Evolutionary conservation across 1,140 invertebrate genomes (phyloP).

Genomic region (Odontomachus brunneus): DNA sequence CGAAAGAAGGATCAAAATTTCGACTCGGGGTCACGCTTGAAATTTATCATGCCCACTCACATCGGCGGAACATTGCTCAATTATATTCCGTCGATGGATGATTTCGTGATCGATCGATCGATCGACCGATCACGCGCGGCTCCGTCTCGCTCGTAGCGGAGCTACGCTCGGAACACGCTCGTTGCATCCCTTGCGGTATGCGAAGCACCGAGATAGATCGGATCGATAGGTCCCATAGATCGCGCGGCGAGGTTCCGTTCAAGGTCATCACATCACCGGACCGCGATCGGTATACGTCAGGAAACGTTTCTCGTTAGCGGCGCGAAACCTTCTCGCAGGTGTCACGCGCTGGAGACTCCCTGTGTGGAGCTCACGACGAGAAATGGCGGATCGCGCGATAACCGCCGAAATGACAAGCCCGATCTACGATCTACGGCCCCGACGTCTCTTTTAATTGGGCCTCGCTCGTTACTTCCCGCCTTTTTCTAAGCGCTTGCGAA

Average conservation of each 20-base stretch:
- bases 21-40: too few relatives aligned
- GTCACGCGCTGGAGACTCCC: slow-evolving; percentile 17
- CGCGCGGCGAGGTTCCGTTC: slow-evolving; percentile 10
- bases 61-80: background rate
- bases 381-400: slow-evolving; percentile 60
- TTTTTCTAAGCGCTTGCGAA: slow-evolving; percentile 4
- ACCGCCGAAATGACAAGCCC: slow-evolving; percentile 57
- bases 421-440: slow-evolving; percentile 44
- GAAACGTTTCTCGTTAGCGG: slow-evolving; percentile 64
- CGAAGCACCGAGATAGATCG: slow-evolving; percentile 7
- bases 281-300: slow-evolving; percentile 62
- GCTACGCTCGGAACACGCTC: background rate
- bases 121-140: background rate
- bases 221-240: slow-evolving; percentile 53
- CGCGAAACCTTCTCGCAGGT: slow-evolving; percentile 17
- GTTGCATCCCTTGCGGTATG: background rate
- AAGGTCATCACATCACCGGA: slow-evolving; percentile 54
- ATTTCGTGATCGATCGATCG: background rate
- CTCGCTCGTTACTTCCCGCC: slow-evolving; percentile 11
- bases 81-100: background rate
- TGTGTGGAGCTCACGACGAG: slow-evolving; percentile 39
- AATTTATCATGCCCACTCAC: background rate
- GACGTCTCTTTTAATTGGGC: slow-evolving; percentile 64
- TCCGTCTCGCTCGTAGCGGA: background rate
- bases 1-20: too few relatives aligned